These are phyloP conservation scores for Tribolium freemani DNA, from an alignment of 2,888 invertebrate species.

Conservation along the genomic window DNA sequence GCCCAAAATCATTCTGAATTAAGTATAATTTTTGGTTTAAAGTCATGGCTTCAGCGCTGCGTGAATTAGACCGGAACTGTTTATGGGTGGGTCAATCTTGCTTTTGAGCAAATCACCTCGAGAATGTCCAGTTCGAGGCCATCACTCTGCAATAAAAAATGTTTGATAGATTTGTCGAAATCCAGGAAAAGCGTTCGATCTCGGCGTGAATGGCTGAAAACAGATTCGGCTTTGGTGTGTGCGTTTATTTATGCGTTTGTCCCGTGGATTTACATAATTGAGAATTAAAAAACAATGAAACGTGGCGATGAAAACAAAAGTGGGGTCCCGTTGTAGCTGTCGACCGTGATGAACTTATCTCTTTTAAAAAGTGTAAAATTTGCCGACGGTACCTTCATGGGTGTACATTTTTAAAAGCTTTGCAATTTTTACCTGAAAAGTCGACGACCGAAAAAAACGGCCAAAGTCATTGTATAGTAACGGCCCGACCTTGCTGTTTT, in stretches of 20 bases:
- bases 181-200: neutral
- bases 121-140: neutral
- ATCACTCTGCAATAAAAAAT: neutral
- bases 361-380: constrained; percentile 27
- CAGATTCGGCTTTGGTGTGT: constrained; percentile 1
- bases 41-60: neutral
- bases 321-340: constrained; percentile 17
- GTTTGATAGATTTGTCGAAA: neutral
- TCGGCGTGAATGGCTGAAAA: neutral
- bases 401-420: constrained; percentile 25
- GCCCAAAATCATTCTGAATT: neutral
- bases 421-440: constrained; percentile 54
- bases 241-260: constrained; percentile 18
- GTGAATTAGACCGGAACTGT: neutral
- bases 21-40: neutral
- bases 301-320: constrained; percentile 31
- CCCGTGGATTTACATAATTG: constrained; percentile 30
- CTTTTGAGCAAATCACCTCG: neutral
- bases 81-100: neutral
- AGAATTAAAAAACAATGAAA: constrained; percentile 36
- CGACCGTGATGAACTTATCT: constrained; percentile 27
- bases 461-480: constrained; percentile 57
- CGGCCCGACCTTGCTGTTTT: constrained; percentile 60
- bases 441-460: constrained; percentile 52
- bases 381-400: constrained; percentile 13